A percentile compares a stretch with the other conserved stretches of the same genome.
phyloP scores from a whole-genome alignment of 1,140 invertebrate species.

The Zaprionus lachaisei region DNA sequence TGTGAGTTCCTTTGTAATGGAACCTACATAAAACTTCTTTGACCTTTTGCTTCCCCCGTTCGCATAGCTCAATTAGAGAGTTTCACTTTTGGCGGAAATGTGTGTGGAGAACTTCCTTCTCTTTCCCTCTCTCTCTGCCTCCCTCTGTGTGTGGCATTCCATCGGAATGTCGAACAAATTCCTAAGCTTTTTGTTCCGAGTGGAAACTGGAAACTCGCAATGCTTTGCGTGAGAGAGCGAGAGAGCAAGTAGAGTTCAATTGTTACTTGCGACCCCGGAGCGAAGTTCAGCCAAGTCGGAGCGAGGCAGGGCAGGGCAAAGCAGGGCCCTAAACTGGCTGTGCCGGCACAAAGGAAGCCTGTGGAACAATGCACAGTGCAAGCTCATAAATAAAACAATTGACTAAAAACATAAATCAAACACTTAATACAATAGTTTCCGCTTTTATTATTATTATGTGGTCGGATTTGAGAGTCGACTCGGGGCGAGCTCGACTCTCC shows the following conservation, averaged over 20 bases:
- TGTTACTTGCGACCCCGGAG: slow-evolving; percentile 44
- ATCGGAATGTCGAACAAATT: slow-evolving; percentile 28
- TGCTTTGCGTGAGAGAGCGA: slow-evolving; percentile 1
- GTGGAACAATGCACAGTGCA: slow-evolving; percentile 42
- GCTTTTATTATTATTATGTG: slow-evolving; percentile 82
- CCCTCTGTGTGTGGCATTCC: neutral
- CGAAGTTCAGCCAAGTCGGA: slow-evolving; percentile 21
- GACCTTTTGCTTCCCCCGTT: neutral
- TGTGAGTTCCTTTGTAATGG: slow-evolving; percentile 12
- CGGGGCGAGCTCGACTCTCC: slow-evolving; percentile 16
- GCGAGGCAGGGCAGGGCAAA: neutral
- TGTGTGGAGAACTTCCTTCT: neutral
- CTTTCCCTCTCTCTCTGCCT: neutral
- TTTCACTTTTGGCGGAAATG: slow-evolving; percentile 19
- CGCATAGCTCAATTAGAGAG: slow-evolving; percentile 33
- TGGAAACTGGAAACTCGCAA: slow-evolving; percentile 7
- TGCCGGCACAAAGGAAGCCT: slow-evolving; percentile 26
- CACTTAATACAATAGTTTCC: slow-evolving; percentile 83
- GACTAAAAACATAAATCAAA: slow-evolving; percentile 81
- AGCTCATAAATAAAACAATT: slow-evolving; percentile 81
- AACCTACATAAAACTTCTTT: slow-evolving; percentile 1
- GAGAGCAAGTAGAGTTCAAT: slow-evolving; percentile 44
- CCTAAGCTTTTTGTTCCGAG: slow-evolving; percentile 28
- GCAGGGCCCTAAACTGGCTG: slow-evolving; percentile 31
- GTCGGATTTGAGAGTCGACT: slow-evolving; percentile 41